A percentile compares a stretch with the other conserved stretches of the same genome.
These are phyloP conservation scores for Drosophila acutilabella DNA, from an alignment of 2,888 invertebrate species.

Conservation along the genomic window DNA sequence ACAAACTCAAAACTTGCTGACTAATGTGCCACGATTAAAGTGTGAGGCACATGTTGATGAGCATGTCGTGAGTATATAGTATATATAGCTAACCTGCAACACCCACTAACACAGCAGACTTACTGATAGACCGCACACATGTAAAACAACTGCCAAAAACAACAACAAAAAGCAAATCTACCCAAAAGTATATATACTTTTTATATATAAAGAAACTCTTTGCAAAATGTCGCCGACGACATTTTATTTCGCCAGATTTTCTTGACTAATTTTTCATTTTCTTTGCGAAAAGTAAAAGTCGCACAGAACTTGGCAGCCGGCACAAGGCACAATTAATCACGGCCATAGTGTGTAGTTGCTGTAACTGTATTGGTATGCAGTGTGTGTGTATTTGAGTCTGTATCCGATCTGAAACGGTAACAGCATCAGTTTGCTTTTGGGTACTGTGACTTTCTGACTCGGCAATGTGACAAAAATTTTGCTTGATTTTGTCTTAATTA, in stretches of 20 bases:
- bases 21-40: constrained; percentile 75
- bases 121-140: constrained; percentile 45
- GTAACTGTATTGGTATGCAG: constrained; percentile 37
- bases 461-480: constrained; percentile 83
- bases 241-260: constrained; percentile 85
- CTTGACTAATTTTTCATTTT: constrained; percentile 83
- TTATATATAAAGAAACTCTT: constrained; percentile 49
- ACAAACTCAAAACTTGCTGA: constrained; percentile 54
- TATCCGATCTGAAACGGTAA: background rate
- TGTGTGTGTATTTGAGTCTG: constrained; percentile 2
- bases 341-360: constrained; percentile 28
- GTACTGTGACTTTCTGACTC: constrained; percentile 27
- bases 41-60: constrained; percentile 37
- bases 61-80: constrained; percentile 16
- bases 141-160: constrained; percentile 14
- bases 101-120: constrained; percentile 38
- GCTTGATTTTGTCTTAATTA: constrained; percentile 85
- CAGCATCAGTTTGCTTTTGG: constrained; percentile 15
- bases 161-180: background rate
- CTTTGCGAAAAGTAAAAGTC: constrained; percentile 46
- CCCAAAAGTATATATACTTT: constrained; percentile 11
- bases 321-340: constrained; percentile 80
- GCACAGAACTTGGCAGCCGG: constrained; percentile 33
- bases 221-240: constrained; percentile 84
- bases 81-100: constrained; percentile 23